A percentile compares a stretch with the other conserved stretches of the same genome.
These are phyloP conservation scores for Meleagris gallopavo DNA, from an alignment of 2,113 vertebrate genomes.

Conservation along the genomic window DNA sequence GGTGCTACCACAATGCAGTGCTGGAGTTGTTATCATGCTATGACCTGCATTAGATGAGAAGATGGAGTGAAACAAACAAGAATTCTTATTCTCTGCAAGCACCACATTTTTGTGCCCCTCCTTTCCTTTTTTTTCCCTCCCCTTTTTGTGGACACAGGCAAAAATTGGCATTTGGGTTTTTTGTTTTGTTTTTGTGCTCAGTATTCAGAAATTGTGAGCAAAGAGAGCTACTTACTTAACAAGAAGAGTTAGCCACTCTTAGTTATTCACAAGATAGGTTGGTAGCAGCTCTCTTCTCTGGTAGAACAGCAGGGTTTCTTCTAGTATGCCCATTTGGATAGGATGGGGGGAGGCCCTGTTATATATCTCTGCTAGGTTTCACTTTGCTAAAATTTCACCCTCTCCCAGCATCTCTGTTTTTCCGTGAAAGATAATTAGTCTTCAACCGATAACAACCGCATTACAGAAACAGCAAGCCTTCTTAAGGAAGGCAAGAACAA, in stretches of 20 bases:
- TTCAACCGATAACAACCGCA: background rate
- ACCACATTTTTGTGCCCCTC: background rate
- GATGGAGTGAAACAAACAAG: background rate
- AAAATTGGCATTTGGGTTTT: background rate
- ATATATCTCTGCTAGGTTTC: background rate
- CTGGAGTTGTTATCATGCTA: background rate
- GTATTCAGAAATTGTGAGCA: background rate
- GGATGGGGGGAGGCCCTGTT: background rate
- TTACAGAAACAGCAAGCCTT: slow-evolving; percentile 4
- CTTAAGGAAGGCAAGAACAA: background rate
- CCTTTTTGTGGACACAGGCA: background rate
- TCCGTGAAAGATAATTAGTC: background rate
- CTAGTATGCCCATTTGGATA: background rate
- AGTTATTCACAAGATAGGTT: background rate
- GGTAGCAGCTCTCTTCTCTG: background rate
- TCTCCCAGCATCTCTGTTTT: background rate
- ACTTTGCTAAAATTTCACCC: background rate
- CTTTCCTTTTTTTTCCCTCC: no score
- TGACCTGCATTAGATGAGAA: background rate
- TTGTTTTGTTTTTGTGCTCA: background rate
- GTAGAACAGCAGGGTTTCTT: background rate
- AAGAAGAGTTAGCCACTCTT: background rate
- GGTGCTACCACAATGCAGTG: background rate
- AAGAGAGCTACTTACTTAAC: background rate
- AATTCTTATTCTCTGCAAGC: background rate